These are phyloP conservation scores for Drosophila subquinaria DNA, from an alignment of 2,888 invertebrate species.

Conservation along the genomic window DNA sequence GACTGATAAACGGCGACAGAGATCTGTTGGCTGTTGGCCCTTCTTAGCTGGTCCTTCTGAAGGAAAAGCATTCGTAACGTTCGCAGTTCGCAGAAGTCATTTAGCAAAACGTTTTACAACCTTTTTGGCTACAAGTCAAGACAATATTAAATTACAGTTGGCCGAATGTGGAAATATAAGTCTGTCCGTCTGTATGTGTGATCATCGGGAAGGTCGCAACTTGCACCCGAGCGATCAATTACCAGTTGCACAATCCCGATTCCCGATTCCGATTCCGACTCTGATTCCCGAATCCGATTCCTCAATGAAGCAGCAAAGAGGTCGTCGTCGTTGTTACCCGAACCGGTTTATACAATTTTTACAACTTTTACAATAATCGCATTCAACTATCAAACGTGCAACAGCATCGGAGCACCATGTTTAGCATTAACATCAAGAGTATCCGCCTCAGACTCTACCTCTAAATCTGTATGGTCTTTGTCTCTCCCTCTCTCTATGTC, in stretches of 20 bases:
- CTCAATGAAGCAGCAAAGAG: constrained; percentile 65
- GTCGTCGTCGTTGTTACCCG: constrained; percentile 3
- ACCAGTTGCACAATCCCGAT: constrained; percentile 41
- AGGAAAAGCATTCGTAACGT: constrained; percentile 45
- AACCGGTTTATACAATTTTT: constrained; percentile 70
- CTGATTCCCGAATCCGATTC: constrained; percentile 44
- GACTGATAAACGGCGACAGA: constrained; percentile 72
- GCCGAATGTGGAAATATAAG: constrained; percentile 44
- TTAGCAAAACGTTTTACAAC: constrained; percentile 81
- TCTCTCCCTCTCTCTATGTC: background rate
- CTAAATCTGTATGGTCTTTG: constrained; percentile 29
- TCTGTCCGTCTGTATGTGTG: constrained; percentile 12
- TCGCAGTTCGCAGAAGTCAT: constrained; percentile 79
- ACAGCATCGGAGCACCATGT: constrained; percentile 44
- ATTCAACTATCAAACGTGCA: constrained; percentile 62
- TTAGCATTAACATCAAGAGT: constrained; percentile 62
- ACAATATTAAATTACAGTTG: constrained; percentile 79
- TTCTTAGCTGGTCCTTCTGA: constrained; percentile 18
- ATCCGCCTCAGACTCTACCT: constrained; percentile 41
- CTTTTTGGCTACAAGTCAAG: constrained; percentile 66
- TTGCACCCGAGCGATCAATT: constrained; percentile 61
- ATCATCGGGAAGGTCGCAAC: constrained; percentile 41
- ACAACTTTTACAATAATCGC: constrained; percentile 72
- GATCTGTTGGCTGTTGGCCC: constrained; percentile 49
- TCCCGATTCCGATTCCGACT: constrained; percentile 4